Conservation (phyloP, 2,113 vertebrate species). For the Anoplopoma fimbria region DNA sequence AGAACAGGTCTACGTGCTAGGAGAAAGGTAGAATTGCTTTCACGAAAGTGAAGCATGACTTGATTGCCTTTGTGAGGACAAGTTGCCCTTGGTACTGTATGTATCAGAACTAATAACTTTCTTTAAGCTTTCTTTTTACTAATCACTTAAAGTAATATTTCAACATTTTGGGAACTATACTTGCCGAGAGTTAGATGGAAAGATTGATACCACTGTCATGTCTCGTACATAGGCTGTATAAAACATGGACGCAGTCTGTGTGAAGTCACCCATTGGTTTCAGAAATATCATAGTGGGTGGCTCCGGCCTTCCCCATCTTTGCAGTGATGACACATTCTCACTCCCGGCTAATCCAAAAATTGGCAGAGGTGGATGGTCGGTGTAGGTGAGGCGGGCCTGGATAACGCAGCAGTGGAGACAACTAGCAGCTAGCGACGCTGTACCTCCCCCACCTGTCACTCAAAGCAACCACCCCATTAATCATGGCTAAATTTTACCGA, state of each 20-base stretch:
- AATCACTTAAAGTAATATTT: background rate
- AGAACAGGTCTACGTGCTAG: constrained; percentile 36
- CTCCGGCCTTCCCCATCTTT: background rate
- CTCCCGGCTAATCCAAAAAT: background rate
- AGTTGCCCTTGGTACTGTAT: background rate
- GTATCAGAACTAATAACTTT: background rate
- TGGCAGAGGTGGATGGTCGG: no score
- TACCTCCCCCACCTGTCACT: background rate
- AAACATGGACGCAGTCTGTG: background rate
- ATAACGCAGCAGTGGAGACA: background rate
- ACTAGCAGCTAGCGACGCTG: background rate
- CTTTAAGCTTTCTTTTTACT: background rate
- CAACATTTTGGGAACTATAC: background rate
- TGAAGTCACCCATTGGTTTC: background rate
- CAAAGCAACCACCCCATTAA: background rate
- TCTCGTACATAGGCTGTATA: background rate
- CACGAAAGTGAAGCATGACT: constrained; percentile 10
- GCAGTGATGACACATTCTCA: background rate
- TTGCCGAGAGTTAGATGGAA: background rate
- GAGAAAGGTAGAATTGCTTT: constrained; percentile 30
- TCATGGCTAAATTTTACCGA: background rate
- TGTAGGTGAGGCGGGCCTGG: background rate
- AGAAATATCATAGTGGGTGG: background rate
- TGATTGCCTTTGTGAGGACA: constrained; percentile 22
- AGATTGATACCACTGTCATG: background rate